A percentile compares a stretch with the other conserved stretches of the same genome.
These are phyloP conservation scores for Dorcus parallelipipedus DNA, from an alignment of 2,888 invertebrate species.

Conservation along the genomic window DNA sequence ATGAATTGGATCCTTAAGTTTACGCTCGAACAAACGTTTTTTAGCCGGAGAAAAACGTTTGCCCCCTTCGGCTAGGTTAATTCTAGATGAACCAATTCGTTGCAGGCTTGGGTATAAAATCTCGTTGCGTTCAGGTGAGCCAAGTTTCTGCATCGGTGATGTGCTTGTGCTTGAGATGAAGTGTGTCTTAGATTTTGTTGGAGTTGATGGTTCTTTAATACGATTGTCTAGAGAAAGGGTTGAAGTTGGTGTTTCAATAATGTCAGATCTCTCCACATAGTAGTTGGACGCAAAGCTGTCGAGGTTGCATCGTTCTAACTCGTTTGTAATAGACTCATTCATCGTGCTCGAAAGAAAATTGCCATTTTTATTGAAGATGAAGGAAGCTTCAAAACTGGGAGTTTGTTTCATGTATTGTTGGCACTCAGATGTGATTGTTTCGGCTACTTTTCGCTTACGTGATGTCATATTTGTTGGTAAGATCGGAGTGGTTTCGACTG, in stretches of 20 bases:
- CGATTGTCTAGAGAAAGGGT: background rate
- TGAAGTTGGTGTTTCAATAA: background rate
- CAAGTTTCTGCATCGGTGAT: slow-evolving; percentile 24
- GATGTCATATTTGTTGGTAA: slow-evolving; percentile 14
- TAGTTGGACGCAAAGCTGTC: slow-evolving; percentile 20
- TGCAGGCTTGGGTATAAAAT: slow-evolving; percentile 39
- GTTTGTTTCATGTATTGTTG: background rate
- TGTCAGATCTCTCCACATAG: slow-evolving; percentile 18
- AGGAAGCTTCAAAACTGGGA: slow-evolving; percentile 6
- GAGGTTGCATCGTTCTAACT: slow-evolving; percentile 36
- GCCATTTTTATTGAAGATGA: slow-evolving; percentile 1
- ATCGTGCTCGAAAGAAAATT: slow-evolving; percentile 35
- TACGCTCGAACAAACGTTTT: slow-evolving; percentile 32
- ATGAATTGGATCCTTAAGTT: slow-evolving; percentile 20
- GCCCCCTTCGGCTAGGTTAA: slow-evolving; percentile 15
- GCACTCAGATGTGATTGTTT: slow-evolving; percentile 12
- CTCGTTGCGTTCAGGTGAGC: slow-evolving; percentile 35
- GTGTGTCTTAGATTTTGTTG: background rate
- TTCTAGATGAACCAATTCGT: slow-evolving; percentile 21
- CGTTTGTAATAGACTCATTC: slow-evolving; percentile 38
- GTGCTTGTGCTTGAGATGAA: background rate
- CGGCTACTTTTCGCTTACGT: slow-evolving; percentile 35
- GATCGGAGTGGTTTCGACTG: slow-evolving; percentile 14
- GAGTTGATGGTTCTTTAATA: background rate
- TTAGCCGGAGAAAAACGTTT: slow-evolving; percentile 33